Evolutionary conservation across 2,888 invertebrate species (phyloP).

Genomic region (Auanema sp.): DNA sequence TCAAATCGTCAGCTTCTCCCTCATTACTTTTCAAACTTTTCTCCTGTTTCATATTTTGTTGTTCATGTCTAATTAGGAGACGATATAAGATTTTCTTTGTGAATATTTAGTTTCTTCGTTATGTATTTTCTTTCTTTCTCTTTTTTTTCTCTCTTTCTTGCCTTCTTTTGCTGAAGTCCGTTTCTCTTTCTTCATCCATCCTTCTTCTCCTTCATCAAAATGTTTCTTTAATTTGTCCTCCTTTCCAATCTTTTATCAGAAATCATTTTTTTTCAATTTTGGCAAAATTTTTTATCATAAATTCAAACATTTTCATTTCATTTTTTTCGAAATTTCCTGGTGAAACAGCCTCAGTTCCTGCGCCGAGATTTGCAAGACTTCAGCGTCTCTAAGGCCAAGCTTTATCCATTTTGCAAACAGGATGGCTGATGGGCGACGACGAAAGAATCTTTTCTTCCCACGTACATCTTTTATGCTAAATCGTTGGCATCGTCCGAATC

Average conservation of each 20-base stretch:
- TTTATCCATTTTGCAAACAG: too few species aligned
- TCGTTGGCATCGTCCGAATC: too few species aligned
- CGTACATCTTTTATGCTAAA: background rate
- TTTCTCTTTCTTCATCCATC: background rate
- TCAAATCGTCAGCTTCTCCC: background rate
- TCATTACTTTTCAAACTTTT: too few species aligned
- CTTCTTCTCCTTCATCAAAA: background rate
- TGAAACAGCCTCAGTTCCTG: background rate
- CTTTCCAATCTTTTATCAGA: background rate
- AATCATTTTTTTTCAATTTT: background rate
- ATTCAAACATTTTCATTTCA: background rate
- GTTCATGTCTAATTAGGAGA: too few species aligned
- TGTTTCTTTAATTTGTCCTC: background rate
- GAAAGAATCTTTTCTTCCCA: constrained; percentile 1
- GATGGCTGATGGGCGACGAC: background rate
- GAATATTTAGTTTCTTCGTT: too few species aligned
- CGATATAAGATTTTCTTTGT: too few species aligned
- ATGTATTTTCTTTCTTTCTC: too few species aligned
- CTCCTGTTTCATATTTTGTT: too few species aligned
- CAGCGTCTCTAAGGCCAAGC: too few species aligned
- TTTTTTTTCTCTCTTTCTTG: too few species aligned
- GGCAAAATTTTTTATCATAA: background rate
- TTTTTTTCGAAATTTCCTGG: background rate
- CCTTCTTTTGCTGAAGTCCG: too few species aligned
- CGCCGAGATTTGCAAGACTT: background rate